These are phyloP conservation scores for Drosophila birchii DNA, from an alignment of 2,888 invertebrate species.

Conservation along the genomic window DNA sequence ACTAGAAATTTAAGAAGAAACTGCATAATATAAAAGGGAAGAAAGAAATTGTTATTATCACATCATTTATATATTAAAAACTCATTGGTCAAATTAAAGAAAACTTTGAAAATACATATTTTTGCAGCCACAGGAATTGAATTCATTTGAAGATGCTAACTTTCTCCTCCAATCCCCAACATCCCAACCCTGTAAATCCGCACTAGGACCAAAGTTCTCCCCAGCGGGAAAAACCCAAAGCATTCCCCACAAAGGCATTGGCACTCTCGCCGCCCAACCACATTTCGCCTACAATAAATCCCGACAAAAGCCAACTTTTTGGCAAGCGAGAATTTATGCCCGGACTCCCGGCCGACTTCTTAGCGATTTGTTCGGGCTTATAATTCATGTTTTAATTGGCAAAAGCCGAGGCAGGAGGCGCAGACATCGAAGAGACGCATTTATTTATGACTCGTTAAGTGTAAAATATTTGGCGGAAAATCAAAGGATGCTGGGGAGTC, in stretches of 20 bases:
- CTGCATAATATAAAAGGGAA: background rate
- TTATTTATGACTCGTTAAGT: slow-evolving; percentile 73
- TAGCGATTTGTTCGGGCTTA: slow-evolving; percentile 71
- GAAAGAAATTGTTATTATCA: background rate
- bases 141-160: slow-evolving; percentile 23
- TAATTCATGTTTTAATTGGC: slow-evolving; percentile 79
- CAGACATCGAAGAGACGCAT: slow-evolving; percentile 27
- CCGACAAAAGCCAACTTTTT: slow-evolving; percentile 71
- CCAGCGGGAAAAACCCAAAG: background rate
- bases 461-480: slow-evolving; percentile 76
- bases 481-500: slow-evolving; percentile 56
- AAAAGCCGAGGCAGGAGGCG: slow-evolving; percentile 53
- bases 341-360: slow-evolving; percentile 51
- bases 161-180: slow-evolving; percentile 16
- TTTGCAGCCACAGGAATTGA: slow-evolving; percentile 14
- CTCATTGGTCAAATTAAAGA: slow-evolving; percentile 9
- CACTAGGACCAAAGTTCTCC: slow-evolving; percentile 12
- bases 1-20: background rate
- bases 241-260: slow-evolving; percentile 26
- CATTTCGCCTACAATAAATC: slow-evolving; percentile 72
- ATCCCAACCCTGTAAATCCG: background rate
- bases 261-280: slow-evolving; percentile 57
- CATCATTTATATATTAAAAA: background rate
- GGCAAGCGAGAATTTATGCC: slow-evolving; percentile 72
- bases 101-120: slow-evolving; percentile 8